Evolutionary conservation across 1,140 invertebrate species (phyloP), one percentile per base, ranked within the genome.

Genomic region (Samia ricini): DNA sequence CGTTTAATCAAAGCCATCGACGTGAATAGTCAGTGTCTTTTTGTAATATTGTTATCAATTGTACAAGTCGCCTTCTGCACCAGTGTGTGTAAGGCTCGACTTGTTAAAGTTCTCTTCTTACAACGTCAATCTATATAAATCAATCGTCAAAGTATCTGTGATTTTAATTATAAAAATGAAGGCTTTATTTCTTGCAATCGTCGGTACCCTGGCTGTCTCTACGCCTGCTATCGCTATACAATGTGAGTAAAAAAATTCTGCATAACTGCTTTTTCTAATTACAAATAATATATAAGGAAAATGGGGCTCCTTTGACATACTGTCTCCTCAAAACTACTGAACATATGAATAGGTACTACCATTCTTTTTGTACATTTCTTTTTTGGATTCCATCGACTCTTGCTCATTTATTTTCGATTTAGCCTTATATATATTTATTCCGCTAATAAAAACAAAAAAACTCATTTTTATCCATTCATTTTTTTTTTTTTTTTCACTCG

Each of bases 51-150:
- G 49, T 74, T 74, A 69, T 52, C n/a, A 66, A 70, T 76, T 82
- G 77, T n/a, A 82, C 78, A 81, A 90, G 90, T 92, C 87, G 92
- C 95, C 95, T 96, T 96, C 95, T 96, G 93, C 94, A 92, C 95
- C 95, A 96, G 95, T 95, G 95, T 91, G 95, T 95, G 94, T 95
- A 96, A 96, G 95, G 95, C 93, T 70, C 65, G 81, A 81, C 81
- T 78, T 73, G 68, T 60, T 72, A 69, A 74, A 79, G 76, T 76
- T 76, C 78, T 78, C 69, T 49, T 54, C 15, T 48, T n/a, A 52
- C 51, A 20, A 21, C 49, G 49, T 21, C 7, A 22, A 52, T 52
- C 22, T 52, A 29, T 36, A 10, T 50, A 36, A 51, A 26, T 48
- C 54, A 57, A 55, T 85, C 82, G 78, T 87, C 84, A 86, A 89